phyloP scores from a whole-genome alignment of 2,113 vertebrate species.

The Scopus umbretta region DNA sequence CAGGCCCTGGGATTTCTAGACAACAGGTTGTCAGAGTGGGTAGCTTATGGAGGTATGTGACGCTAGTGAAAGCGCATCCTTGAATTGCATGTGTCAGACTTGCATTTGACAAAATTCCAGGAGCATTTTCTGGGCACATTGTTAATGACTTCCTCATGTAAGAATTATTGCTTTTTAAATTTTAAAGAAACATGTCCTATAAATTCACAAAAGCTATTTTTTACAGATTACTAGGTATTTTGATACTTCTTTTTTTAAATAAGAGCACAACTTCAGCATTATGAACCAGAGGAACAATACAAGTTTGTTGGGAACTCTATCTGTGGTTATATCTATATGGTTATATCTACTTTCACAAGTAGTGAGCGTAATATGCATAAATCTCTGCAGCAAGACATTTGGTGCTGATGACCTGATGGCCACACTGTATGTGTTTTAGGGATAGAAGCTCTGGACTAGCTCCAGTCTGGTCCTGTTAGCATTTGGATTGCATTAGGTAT shows the following conservation, averaged over 20 bases:
- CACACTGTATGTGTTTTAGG: neutral
- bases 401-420: neutral
- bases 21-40: neutral
- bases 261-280: neutral
- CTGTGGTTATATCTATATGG: neutral
- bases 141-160: neutral
- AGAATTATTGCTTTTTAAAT: neutral
- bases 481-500: neutral
- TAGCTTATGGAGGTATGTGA: neutral
- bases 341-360: neutral
- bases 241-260: neutral
- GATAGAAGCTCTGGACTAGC: neutral
- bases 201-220: neutral
- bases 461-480: neutral
- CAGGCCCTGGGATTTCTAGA: neutral
- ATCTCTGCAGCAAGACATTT: neutral
- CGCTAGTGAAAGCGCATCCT: neutral
- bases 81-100: neutral
- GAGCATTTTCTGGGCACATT: neutral
- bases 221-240: neutral
- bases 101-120: neutral
- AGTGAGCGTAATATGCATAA: neutral
- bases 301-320: neutral
- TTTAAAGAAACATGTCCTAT: neutral
- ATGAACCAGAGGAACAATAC: neutral